Conservation (phyloP, 2,113 vertebrate species). For the Semnopithecus entellus region DNA sequence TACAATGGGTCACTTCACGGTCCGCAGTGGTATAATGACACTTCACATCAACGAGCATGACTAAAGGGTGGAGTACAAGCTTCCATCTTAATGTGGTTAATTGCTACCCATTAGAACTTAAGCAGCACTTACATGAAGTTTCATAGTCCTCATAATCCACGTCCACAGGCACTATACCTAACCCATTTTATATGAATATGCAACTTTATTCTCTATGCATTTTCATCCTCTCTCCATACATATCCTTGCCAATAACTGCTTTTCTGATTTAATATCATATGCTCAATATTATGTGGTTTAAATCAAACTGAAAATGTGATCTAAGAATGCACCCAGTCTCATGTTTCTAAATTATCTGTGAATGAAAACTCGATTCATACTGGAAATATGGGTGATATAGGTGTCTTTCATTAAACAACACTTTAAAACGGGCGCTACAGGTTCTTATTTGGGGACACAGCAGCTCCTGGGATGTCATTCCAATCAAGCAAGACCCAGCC, state of each 20-base stretch:
- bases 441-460: not conserved
- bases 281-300: not conserved
- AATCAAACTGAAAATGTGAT: not conserved
- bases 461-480: not conserved
- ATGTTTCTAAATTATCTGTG: not conserved
- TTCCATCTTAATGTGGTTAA: conserved; percentile 38
- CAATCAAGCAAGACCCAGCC: not conserved
- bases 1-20: not conserved
- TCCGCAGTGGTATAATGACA: not conserved
- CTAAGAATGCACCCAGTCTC: not conserved
- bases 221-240: not conserved
- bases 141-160: conserved; percentile 22
- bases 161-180: not conserved
- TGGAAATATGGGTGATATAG: not conserved
- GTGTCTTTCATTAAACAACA: not conserved
- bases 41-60: not conserved
- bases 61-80: not conserved
- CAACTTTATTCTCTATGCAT: not conserved
- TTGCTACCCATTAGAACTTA: conserved; percentile 1
- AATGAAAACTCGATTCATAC: not conserved
- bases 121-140: conserved; percentile 21
- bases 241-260: not conserved
- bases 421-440: not conserved
- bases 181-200: not conserved
- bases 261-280: not conserved